Percentiles rank a stretch among this genome's conserved stretches.
phyloP scores from a whole-genome alignment of 2,888 invertebrate species.

The Callimorpha dominula region DNA sequence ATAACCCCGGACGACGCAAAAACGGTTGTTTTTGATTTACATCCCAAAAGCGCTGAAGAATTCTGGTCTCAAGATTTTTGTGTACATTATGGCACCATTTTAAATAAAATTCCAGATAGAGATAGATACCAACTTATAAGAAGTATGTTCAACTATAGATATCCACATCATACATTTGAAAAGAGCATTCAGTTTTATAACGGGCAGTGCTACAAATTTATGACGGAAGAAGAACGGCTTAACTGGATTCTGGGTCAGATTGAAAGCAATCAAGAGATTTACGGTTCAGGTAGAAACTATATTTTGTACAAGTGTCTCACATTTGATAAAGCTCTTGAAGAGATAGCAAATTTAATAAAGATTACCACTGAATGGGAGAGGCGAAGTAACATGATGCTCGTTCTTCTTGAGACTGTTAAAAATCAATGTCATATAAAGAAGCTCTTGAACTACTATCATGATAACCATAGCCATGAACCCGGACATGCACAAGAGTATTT shows the following conservation, averaged over 20 bases:
- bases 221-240: conserved; percentile 62
- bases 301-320: conserved; percentile 66
- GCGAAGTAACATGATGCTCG: conserved; percentile 56
- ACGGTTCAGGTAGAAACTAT: conserved; percentile 54
- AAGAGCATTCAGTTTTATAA: conserved; percentile 56
- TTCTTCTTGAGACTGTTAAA: conserved; percentile 59
- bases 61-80: conserved; percentile 64
- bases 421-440: conserved; percentile 57
- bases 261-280: conserved; percentile 55
- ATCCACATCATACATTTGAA: conserved; percentile 62
- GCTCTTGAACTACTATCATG: conserved; percentile 65
- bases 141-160: conserved; percentile 58
- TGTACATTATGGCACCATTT: conserved; percentile 50
- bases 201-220: conserved; percentile 51
- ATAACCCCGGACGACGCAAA: conserved; percentile 60
- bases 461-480: conserved; percentile 68
- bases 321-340: conserved; percentile 62
- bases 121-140: conserved; percentile 60
- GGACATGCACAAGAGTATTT: conserved; percentile 62
- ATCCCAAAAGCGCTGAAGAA: conserved; percentile 47
- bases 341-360: conserved; percentile 59
- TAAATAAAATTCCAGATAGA: conserved; percentile 58
- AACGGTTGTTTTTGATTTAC: conserved; percentile 50
- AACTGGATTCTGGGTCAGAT: conserved; percentile 67
- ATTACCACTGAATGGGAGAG: conserved; percentile 50